A percentile compares a stretch with the other conserved stretches of the same genome.
These are phyloP conservation scores for Tragelaphus scriptus DNA, from an alignment of 2,113 vertebrate genomes.

Conservation along the genomic window DNA sequence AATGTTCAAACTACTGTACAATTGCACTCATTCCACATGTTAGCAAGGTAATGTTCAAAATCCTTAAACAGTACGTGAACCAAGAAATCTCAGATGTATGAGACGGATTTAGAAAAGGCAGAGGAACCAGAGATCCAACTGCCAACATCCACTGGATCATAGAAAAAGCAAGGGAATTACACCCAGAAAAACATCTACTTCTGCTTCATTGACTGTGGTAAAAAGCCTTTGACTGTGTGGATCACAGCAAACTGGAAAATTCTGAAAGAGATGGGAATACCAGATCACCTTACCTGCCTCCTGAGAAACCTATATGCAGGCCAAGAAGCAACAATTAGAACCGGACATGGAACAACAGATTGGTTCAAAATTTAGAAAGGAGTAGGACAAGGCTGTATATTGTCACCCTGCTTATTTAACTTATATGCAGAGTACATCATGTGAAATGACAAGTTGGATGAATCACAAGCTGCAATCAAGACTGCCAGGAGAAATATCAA, in stretches of 20 bases:
- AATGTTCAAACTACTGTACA: neutral
- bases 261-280: neutral
- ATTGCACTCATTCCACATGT: neutral
- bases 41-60: neutral
- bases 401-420: neutral
- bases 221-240: neutral
- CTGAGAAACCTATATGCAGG: neutral
- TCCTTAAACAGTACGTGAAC: neutral
- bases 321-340: neutral
- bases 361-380: neutral
- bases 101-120: neutral
- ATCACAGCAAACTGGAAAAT: neutral
- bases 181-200: neutral
- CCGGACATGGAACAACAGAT: neutral
- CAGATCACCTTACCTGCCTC: neutral
- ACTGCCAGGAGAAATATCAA: neutral
- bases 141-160: neutral
- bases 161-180: neutral
- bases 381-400: neutral
- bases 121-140: neutral
- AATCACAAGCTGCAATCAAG: neutral
- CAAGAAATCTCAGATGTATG: neutral
- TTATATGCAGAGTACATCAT: neutral
- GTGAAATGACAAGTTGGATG: neutral
- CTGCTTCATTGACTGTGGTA: neutral